These are phyloP conservation scores for Linurgus olivaceus DNA, from an alignment of 2,797 vertebrate species.

Conservation along the genomic window DNA sequence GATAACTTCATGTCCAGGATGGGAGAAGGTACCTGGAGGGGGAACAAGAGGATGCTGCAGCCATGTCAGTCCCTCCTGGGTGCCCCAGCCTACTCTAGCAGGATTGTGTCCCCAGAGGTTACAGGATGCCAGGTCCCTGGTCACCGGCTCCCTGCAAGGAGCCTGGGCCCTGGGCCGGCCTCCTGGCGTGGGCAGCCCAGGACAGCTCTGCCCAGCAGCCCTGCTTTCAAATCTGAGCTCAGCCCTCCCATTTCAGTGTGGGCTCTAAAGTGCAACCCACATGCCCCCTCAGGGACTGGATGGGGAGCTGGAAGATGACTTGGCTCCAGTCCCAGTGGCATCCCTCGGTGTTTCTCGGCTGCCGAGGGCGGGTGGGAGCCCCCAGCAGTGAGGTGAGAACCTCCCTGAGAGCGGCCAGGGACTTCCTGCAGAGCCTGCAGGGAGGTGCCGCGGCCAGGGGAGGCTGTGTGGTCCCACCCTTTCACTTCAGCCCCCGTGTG, in stretches of 20 bases:
- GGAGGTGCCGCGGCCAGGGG: fast-evolving
- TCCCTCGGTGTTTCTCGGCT: background rate
- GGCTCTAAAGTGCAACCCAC: background rate
- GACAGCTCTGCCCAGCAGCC: background rate
- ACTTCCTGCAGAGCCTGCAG: background rate
- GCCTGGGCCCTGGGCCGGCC: no score
- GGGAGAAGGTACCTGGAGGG: constrained; percentile 74
- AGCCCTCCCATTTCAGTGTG: background rate
- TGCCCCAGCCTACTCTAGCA: background rate
- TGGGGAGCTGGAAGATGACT: background rate
- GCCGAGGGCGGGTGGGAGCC: background rate
- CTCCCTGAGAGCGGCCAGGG: fast-evolving
- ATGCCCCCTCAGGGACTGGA: no score
- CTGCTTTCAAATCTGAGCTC: background rate
- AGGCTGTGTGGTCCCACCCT: fast-evolving
- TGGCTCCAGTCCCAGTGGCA: background rate
- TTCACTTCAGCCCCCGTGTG: background rate
- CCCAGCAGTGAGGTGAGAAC: background rate
- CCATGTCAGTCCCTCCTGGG: fast-evolving
- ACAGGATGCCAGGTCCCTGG: background rate
- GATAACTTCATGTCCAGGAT: constrained; percentile 86
- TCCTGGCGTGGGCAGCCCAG: background rate
- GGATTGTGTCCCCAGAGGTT: background rate
- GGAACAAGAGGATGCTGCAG: background rate
- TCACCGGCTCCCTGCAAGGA: background rate